These are phyloP conservation scores for Agonopterix heracliana DNA, from an alignment of 2,888 invertebrate species.

Conservation along the genomic window DNA sequence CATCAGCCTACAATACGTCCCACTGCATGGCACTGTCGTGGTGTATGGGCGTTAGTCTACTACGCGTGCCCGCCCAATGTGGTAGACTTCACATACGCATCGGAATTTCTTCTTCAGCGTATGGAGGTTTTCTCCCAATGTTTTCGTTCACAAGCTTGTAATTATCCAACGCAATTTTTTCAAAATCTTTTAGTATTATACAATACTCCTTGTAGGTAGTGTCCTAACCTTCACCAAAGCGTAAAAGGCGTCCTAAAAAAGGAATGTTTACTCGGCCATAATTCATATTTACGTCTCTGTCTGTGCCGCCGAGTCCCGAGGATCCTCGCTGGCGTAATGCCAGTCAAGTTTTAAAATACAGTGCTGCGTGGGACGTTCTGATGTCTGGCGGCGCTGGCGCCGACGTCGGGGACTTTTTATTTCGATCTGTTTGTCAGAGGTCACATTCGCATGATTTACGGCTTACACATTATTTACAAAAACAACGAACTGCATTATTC, in stretches of 20 bases:
- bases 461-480: not conserved
- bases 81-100: too few species aligned
- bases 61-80: too few species aligned
- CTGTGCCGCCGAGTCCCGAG: conserved; percentile 17
- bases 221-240: conserved; percentile 30
- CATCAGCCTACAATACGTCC: too few species aligned
- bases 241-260: conserved; percentile 41
- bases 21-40: too few species aligned
- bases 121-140: too few species aligned
- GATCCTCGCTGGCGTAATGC: conserved; percentile 47
- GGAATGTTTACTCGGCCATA: conserved; percentile 51
- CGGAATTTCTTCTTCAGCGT: too few species aligned
- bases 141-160: too few species aligned
- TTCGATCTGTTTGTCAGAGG: not conserved
- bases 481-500: not conserved
- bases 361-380: conserved; percentile 33
- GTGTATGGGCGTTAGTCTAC: not conserved
- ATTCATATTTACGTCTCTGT: conserved; percentile 36
- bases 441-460: conserved; percentile 7
- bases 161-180: too few species aligned
- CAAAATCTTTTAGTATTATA: too few species aligned
- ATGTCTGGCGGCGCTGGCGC: conserved; percentile 19
- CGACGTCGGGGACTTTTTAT: conserved; percentile 1
- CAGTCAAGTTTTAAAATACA: conserved; percentile 52
- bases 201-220: not conserved